A percentile compares a stretch with the other conserved stretches of the same genome.
phyloP scores from a whole-genome alignment of 92 coral and sea anemone species.

The Phymanthus crucifer region DNA sequence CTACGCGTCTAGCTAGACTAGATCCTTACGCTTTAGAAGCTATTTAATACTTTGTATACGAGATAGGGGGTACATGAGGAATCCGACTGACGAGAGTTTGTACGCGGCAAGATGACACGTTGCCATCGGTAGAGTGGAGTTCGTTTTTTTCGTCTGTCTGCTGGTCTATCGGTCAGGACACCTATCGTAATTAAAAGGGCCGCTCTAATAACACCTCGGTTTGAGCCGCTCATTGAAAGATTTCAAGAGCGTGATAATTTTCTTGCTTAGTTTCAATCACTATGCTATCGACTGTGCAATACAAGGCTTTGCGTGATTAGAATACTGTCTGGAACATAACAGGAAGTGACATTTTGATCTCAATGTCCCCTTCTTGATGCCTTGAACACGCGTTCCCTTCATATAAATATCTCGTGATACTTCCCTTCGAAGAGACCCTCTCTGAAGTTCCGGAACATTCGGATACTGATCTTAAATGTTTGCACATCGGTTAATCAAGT shows the following conservation, averaged over 20 bases:
- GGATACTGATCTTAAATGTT: background rate
- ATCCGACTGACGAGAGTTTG: slow-evolving; percentile 27
- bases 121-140: background rate
- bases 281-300: background rate
- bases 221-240: slow-evolving; percentile 24
- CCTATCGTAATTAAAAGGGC: slow-evolving; percentile 14
- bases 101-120: slow-evolving; percentile 19
- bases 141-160: slow-evolving; percentile 2
- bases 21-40: slow-evolving; percentile 35
- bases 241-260: slow-evolving; percentile 22
- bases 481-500: slow-evolving; percentile 1
- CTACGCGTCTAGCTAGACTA: slow-evolving; percentile 26
- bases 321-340: slow-evolving; percentile 19
- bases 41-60: slow-evolving; percentile 39
- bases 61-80: slow-evolving; percentile 70
- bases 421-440: background rate
- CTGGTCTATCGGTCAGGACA: background rate
- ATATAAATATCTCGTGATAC: slow-evolving; percentile 11
- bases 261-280: slow-evolving; percentile 29
- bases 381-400: slow-evolving; percentile 19
- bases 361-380: slow-evolving; percentile 4
- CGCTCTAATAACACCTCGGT: background rate
- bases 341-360: slow-evolving; percentile 32
- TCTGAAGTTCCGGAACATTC: slow-evolving; percentile 6
- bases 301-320: slow-evolving; percentile 27